Evolutionary conservation across 2,888 invertebrate genomes (phyloP), one percentile per base, ranked within the genome.

Genomic region (Drosophila merina): DNA sequence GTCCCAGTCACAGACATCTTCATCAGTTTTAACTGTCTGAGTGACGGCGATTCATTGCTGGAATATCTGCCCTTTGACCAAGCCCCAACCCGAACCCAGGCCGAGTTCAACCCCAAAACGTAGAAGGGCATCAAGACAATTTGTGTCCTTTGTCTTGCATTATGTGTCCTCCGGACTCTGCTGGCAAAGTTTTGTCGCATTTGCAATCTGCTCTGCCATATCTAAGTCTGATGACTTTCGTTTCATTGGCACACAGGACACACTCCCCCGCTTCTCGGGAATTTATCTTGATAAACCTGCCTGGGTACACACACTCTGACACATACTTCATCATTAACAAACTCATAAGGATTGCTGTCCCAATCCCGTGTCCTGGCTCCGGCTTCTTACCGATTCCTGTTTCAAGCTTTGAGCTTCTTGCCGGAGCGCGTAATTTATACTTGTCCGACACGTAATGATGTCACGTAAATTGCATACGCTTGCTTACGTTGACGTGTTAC

Each of bases 391-490:
- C 20, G 20, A 20, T 20, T 20, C 20, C 20, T 20, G 20, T 20
- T 20, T 20, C 20, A 1, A 20, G 20, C 20, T 20, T 20, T 20
- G 20, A 20, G 20, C 40, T 40, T 9, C 47, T 14, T 26, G 57
- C 58, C 55, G 42, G 47, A 56, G 49, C 73, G 74, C 81, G 88
- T 88, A 88, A 88, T 88, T 88, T 88, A 88, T 88, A 88, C 88
- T 88, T 88, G 88, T 88, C 88, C 88, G 77, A 86, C 83, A 85
- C 83, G 83, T 81, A 88, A 88, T 88, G 88, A 86, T 88, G 88
- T 88, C 88, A 88, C 88, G 88, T 88, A 88, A 88, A 88, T 88
- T 88, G 88, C 88, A 88, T 88, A 82, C 85, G 76, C 70, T 72
- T 75, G 75, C 72, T 66, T 74, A 74, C 59, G 76, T 80, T 74